Conservation (phyloP, 2,888 invertebrate genomes). For the Spilarctia lutea region DNA sequence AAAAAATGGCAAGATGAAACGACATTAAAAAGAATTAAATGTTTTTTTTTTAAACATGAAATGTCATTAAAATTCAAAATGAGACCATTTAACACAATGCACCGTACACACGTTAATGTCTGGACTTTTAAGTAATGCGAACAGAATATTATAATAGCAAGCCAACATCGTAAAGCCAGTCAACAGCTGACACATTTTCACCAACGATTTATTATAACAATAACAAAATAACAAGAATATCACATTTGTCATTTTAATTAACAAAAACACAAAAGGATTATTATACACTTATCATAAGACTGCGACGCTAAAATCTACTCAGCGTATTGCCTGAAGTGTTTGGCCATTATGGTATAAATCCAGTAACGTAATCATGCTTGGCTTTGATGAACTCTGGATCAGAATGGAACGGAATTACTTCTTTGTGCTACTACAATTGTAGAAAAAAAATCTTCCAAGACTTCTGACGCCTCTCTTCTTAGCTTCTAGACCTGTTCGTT, state of each 20-base stretch:
- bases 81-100: neutral
- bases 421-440: neutral
- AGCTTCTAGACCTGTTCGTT: too few relatives aligned
- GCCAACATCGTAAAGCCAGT: slow-evolving; percentile 24
- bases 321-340: slow-evolving; percentile 1
- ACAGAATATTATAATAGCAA: slow-evolving; percentile 16
- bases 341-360: neutral
- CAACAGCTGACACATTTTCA: slow-evolving; percentile 44
- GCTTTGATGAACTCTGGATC: neutral
- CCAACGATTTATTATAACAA: slow-evolving; percentile 39
- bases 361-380: neutral
- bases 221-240: slow-evolving; percentile 42
- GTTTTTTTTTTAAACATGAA: neutral
- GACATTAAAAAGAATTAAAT: neutral
- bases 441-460: neutral
- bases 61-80: neutral
- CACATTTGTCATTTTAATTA: slow-evolving; percentile 55
- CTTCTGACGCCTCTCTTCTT: neutral
- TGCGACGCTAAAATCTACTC: neutral
- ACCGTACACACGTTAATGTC: neutral
- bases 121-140: slow-evolving; percentile 20
- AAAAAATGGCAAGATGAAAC: neutral
- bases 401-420: too few relatives aligned
- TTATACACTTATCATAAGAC: slow-evolving; percentile 23
- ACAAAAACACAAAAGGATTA: slow-evolving; percentile 46